Percentiles rank a stretch among this genome's conserved stretches.
Evolutionary conservation across 2,888 invertebrate species (phyloP).

Genomic region (Trissonchulus latispiculum): DNA sequence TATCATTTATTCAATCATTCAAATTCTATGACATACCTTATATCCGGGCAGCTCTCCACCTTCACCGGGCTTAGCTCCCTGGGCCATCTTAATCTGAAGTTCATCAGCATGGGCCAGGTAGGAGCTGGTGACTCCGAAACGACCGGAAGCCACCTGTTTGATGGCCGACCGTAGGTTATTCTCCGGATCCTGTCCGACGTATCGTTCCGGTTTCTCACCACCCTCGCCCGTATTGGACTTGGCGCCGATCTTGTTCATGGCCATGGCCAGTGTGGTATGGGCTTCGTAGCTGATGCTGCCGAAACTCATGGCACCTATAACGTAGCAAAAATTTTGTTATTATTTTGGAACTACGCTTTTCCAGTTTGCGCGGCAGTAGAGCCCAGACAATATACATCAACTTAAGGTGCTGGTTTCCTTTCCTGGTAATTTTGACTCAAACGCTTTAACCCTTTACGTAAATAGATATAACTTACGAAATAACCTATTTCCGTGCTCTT

Average conservation of each 20-base stretch:
- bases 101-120: constrained; percentile 96
- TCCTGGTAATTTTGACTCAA: too few relatives aligned
- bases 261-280: constrained; percentile 82
- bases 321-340: too few relatives aligned
- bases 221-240: constrained; percentile 99
- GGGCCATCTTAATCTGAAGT: constrained; percentile 98
- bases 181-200: constrained; percentile 66
- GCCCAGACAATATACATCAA: too few relatives aligned
- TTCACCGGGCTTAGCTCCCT: constrained; percentile 98
- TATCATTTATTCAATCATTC: too few relatives aligned
- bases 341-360: too few relatives aligned
- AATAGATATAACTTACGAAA: too few relatives aligned
- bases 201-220: constrained; percentile 60
- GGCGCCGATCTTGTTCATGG: constrained; percentile 93
- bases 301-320: constrained; percentile 79
- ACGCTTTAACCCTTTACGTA: too few relatives aligned
- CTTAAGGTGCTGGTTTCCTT: too few relatives aligned
- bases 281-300: constrained; percentile 94
- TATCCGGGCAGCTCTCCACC: constrained; percentile 89
- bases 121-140: constrained; percentile 94
- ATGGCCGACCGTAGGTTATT: constrained; percentile 82
- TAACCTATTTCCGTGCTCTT: too few relatives aligned
- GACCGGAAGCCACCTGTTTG: constrained; percentile 95
- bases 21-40: too few relatives aligned
- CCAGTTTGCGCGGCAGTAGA: too few relatives aligned